These are phyloP conservation scores for Mesocentrotus franciscanus DNA, from an alignment of 53 echinoderm and acorn worm species.

Conservation along the genomic window DNA sequence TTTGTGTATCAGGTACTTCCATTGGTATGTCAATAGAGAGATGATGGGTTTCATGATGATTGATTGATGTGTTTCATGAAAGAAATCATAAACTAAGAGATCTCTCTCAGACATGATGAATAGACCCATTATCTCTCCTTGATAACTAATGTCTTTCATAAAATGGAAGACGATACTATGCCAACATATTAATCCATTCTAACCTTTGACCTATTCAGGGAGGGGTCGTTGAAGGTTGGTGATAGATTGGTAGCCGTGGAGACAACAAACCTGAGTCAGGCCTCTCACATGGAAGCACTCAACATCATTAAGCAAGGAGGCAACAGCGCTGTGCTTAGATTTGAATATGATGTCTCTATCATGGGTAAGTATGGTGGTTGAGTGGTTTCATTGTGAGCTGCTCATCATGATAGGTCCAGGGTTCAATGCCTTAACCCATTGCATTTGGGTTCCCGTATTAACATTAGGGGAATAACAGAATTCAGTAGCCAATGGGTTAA, in stretches of 20 bases:
- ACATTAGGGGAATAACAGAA: no score
- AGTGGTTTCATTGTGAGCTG: neutral
- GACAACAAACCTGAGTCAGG: constrained; percentile 79
- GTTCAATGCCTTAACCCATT: neutral
- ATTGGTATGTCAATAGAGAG: neutral
- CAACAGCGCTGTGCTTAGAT: constrained; percentile 79
- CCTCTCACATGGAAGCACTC: constrained; percentile 89
- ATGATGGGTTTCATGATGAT: neutral
- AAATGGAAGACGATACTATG: constrained; percentile 6
- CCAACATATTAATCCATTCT: constrained; percentile 15
- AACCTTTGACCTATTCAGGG: constrained; percentile 67
- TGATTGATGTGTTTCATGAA: constrained; percentile 1
- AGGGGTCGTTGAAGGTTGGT: constrained; percentile 96
- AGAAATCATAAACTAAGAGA: neutral
- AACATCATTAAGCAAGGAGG: constrained; percentile 80
- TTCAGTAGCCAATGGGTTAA: no score
- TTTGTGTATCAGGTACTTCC: neutral
- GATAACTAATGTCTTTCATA: neutral
- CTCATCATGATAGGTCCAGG: neutral
- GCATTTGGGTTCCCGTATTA: no score
- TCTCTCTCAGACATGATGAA: neutral
- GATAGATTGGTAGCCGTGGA: constrained; percentile 91
- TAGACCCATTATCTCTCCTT: neutral
- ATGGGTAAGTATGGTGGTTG: constrained; percentile 83
- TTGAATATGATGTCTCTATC: constrained; percentile 98